Percentiles rank a stretch among this genome's conserved stretches.
Evolutionary conservation across 2,797 vertebrate species (phyloP).

Genomic region (Aselliscus stoliczkanus): DNA sequence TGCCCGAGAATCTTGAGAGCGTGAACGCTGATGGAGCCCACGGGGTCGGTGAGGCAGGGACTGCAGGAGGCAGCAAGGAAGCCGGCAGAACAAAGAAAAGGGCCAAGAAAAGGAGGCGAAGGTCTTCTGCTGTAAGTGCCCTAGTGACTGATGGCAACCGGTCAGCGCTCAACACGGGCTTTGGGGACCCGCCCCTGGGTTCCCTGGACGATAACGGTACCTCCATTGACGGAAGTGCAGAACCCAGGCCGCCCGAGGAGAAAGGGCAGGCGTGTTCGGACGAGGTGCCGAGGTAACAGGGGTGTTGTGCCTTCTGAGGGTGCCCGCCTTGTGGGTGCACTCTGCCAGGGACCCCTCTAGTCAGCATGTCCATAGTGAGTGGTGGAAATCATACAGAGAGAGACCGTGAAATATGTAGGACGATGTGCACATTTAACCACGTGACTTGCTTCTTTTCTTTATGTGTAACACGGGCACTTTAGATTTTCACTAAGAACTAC

Average conservation of each 20-base stretch:
- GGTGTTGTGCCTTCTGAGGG: not conserved
- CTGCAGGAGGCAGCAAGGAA: rapidly evolving
- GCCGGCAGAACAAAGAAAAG: not conserved
- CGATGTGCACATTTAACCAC: rapidly evolving
- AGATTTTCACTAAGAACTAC: not conserved
- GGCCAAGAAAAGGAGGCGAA: constrained; percentile 18
- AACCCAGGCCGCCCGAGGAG: not conserved
- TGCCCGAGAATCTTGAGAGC: rapidly evolving
- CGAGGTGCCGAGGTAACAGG: constrained; percentile 41
- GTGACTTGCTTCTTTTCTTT: not conserved
- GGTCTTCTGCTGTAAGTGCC: rapidly evolving
- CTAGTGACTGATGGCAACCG: rapidly evolving
- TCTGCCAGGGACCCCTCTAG: not conserved
- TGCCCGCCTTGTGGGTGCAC: rapidly evolving
- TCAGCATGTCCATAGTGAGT: rapidly evolving
- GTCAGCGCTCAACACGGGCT: rapidly evolving
- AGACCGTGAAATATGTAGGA: rapidly evolving
- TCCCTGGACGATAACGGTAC: rapidly evolving
- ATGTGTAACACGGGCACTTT: not conserved
- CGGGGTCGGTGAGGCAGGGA: rapidly evolving
- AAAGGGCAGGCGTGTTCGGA: not conserved
- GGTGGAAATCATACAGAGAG: not conserved
- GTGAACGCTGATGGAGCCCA: rapidly evolving
- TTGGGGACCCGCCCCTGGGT: rapidly evolving
- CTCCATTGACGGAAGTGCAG: not conserved